Conservation (phyloP, 2,888 invertebrate genomes). For the Plusia festucae region DNA sequence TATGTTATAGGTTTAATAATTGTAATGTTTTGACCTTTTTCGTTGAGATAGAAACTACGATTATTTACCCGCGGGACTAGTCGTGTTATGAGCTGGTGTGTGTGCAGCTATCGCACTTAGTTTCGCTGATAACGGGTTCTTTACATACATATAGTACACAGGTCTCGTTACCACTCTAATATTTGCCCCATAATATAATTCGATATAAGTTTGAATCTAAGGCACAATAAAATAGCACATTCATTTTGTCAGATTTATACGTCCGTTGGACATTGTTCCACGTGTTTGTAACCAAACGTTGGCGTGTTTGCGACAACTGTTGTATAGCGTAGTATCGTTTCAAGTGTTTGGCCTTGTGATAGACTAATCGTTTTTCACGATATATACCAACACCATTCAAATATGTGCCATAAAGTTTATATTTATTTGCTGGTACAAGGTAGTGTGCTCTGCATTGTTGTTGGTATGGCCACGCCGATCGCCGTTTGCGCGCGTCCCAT, state of each 20-base stretch:
- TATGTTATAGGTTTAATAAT: conserved; percentile 10
- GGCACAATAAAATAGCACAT: conserved; percentile 30
- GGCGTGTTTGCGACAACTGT: conserved; percentile 47
- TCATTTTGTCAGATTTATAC: conserved; percentile 43
- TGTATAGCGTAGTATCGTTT: conserved; percentile 62
- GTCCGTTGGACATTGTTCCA: conserved; percentile 37
- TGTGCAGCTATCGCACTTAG: conserved; percentile 15
- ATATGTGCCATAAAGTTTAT: conserved; percentile 35
- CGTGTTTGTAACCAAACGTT: conserved; percentile 43
- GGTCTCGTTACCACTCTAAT: conserved; percentile 19
- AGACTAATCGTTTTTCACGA: conserved; percentile 63
- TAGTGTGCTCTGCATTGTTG: conserved; percentile 46
- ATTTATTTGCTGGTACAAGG: conserved; percentile 34
- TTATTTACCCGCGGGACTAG: conserved; percentile 11
- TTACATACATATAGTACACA: conserved; percentile 15
- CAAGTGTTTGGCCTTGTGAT: conserved; percentile 71
- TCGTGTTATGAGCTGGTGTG: background rate
- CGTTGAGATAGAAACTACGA: conserved; percentile 10
- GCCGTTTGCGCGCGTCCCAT: conserved; percentile 42
- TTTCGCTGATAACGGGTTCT: conserved; percentile 19
- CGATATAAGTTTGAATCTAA: conserved; percentile 28
- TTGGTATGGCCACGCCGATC: conserved; percentile 38
- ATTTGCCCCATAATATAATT: conserved; percentile 31
- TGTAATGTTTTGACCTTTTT: conserved; percentile 16
- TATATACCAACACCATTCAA: conserved; percentile 32